Base-by-base conservation (phyloP, 2,797 vertebrate genomes). In the Sardinella longiceps region DNA sequence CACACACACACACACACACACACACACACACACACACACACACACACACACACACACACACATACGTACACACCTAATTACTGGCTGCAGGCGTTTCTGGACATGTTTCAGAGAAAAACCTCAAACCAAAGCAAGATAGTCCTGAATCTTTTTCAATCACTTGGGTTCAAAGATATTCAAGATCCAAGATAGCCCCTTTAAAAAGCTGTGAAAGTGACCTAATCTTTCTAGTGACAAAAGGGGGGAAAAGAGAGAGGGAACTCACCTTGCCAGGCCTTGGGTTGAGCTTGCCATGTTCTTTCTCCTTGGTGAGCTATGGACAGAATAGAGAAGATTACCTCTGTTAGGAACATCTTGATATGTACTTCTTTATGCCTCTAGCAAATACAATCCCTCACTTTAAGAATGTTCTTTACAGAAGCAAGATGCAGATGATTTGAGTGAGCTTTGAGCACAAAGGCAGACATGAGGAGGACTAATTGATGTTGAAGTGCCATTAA, bases 251-350 rank as follows among this genome's bases (percentile, higher is more conserved):
- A 39, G 20, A 9, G 56, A 5, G 81, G 39, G 0, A 45, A 90
- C 89, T 93, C 95, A 99, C 98, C 97, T 99, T 99, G 90, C 98
- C 97, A 0, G 98, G 98, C 14, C 98, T 96, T 23, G 92, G 94
- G 85, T 99, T 99, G 87, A 96, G 94, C 86, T 98, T 98, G 83
- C 96, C 94, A 6, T 95, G 94, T 30, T 93, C 93, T 86, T 95
- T 98, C 89, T 93, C 89, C 85, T 96, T 96, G 6, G 96, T 95
- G 87, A 95, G 95, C 96, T 96, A 83, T 0, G 82, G 80, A 89
- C 50, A 88, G 74, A 84, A 66, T 9, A 63, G 14, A 56, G 12
- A 81, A 15, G 63, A 81, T 2, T 23, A 12, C 50, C 23, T 25
- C 46, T 28, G 63, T 28, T 14, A 66, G 58, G 0, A 39, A 9